Evolutionary conservation across 2,113 vertebrate genomes (phyloP).

Genomic region (Lethenteron reissneri): DNA sequence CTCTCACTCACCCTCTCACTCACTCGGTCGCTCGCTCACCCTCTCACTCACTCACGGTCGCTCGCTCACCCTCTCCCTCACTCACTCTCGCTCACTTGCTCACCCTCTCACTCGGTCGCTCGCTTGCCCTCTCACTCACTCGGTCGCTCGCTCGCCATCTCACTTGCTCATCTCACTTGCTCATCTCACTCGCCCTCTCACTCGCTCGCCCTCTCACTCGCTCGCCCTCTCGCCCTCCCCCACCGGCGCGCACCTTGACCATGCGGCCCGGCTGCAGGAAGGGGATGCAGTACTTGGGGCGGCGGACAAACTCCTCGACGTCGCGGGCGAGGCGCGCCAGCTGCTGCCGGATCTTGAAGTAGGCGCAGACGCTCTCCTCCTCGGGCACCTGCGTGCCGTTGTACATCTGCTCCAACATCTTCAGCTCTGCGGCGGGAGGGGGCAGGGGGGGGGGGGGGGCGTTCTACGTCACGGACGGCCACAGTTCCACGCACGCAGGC

Average conservation of each 20-base stretch:
- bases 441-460: too few relatives aligned
- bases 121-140: too few relatives aligned
- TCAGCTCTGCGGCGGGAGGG: constrained; percentile 25
- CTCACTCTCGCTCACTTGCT: too few relatives aligned
- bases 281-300: constrained; percentile 80
- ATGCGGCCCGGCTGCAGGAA: constrained; percentile 81
- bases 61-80: too few relatives aligned
- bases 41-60: too few relatives aligned
- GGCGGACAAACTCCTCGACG: constrained; percentile 78
- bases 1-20: too few relatives aligned
- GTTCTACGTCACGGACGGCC: too few relatives aligned
- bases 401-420: constrained; percentile 60
- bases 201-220: not conserved
- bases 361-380: constrained; percentile 71
- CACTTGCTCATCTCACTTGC: too few relatives aligned
- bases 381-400: constrained; percentile 70
- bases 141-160: too few relatives aligned
- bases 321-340: constrained; percentile 72
- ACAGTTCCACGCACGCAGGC: too few relatives aligned
- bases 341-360: constrained; percentile 86
- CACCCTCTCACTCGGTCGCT: too few relatives aligned
- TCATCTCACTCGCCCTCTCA: not conserved
- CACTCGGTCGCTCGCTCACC: too few relatives aligned
- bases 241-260: constrained; percentile 40
- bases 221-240: not conserved